Evolutionary conservation across 2,797 vertebrate genomes (phyloP).

Genomic region (Chiroxiphia lanceolata): DNA sequence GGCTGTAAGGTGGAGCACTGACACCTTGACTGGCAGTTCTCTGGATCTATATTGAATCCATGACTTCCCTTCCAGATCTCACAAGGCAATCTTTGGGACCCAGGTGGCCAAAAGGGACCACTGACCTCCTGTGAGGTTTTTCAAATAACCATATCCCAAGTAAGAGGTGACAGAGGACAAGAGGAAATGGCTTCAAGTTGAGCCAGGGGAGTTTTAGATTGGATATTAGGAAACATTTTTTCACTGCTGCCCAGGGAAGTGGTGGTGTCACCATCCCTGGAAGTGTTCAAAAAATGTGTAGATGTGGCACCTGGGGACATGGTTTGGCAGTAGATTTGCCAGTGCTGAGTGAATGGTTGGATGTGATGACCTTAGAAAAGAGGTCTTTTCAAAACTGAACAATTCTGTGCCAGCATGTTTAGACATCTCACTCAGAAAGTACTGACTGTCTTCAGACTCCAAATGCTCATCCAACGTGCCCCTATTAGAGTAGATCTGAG

Average conservation of each 20-base stretch:
- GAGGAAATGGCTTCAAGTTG: not conserved
- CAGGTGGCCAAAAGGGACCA: not conserved
- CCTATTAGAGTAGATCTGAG: not conserved
- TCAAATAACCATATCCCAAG: not conserved
- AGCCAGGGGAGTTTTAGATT: not conserved
- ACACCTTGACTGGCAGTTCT: not conserved
- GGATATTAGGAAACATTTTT: not conserved
- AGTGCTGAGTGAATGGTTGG: not conserved
- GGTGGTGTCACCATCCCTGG: not conserved
- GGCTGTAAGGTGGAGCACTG: not conserved
- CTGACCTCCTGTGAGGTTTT: not conserved
- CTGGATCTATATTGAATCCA: not conserved
- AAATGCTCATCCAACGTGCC: not conserved
- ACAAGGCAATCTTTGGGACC: not conserved
- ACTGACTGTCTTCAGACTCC: not conserved
- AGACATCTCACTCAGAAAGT: not conserved
- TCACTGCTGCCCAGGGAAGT: not conserved
- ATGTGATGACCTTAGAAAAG: no score
- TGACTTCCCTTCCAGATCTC: not conserved
- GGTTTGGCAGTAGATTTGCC: not conserved
- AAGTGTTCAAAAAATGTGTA: not conserved
- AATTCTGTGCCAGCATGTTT: not conserved
- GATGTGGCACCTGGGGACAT: no score
- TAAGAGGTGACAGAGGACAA: not conserved
- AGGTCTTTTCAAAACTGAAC: not conserved